Evolutionary conservation across 2,797 vertebrate species (phyloP).

Genomic region (Fistularia tabacaria): DNA sequence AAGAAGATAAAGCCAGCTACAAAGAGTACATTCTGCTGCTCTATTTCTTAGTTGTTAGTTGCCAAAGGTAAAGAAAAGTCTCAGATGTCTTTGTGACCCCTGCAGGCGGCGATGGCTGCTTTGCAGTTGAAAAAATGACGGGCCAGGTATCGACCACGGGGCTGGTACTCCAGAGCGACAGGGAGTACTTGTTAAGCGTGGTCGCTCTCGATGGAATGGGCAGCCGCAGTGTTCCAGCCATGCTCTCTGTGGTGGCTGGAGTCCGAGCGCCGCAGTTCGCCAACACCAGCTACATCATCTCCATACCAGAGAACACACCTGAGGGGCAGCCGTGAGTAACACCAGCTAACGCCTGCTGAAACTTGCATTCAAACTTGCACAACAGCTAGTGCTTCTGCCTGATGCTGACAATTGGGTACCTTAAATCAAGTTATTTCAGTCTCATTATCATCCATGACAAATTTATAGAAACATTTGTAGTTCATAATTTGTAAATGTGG

Average conservation of each 20-base stretch:
- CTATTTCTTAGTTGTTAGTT: no score
- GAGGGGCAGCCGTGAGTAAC: slow-evolving; percentile 81
- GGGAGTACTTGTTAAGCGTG: slow-evolving; percentile 83
- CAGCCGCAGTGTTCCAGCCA: slow-evolving; percentile 75
- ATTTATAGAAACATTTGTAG: no score
- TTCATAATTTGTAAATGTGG: no score
- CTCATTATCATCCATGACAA: no score
- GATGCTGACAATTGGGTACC: no score
- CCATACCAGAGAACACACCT: slow-evolving; percentile 79
- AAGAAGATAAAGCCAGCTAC: no score
- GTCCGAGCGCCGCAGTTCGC: slow-evolving; percentile 81
- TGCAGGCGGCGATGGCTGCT: slow-evolving; percentile 83
- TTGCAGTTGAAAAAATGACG: slow-evolving; percentile 81
- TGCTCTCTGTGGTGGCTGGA: slow-evolving; percentile 82
- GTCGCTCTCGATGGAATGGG: slow-evolving; percentile 82
- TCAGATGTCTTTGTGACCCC: slow-evolving; percentile 17
- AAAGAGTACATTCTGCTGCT: no score
- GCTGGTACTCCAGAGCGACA: slow-evolving; percentile 76
- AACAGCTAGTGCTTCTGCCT: no score
- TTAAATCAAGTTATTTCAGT: no score
- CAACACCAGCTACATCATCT: slow-evolving; percentile 76
- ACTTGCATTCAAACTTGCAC: no score
- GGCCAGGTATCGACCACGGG: slow-evolving; percentile 84
- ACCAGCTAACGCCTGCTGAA: neutral
- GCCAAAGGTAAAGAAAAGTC: no score